phyloP scores from a whole-genome alignment of 2,113 vertebrate species.

The Prunella himalayana region DNA sequence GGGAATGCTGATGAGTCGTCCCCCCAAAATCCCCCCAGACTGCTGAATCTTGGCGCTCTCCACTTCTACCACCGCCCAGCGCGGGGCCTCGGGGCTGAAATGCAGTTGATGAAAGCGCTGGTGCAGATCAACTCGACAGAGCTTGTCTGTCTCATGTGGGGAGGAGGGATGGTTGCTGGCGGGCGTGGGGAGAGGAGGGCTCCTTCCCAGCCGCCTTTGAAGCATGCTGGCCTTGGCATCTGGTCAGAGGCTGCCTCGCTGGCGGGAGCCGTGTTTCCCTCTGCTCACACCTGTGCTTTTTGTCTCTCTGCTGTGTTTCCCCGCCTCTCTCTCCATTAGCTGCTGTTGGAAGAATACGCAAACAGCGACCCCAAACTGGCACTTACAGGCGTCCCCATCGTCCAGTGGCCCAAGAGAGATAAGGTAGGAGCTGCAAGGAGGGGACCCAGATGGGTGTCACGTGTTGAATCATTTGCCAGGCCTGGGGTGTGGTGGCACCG shows the following conservation, averaged over 20 bases:
- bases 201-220: background rate
- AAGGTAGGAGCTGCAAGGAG: constrained; percentile 61
- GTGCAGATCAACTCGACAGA: background rate
- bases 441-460: fast-evolving
- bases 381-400: constrained; percentile 92
- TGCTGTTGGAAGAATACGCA: constrained; percentile 82
- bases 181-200: background rate
- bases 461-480: fast-evolving
- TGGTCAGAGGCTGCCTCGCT: background rate
- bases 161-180: background rate
- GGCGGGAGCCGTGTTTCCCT: background rate
- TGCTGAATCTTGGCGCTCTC: background rate
- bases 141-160: constrained; percentile 20
- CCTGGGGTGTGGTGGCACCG: fast-evolving
- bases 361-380: constrained; percentile 85
- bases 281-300: constrained; percentile 24
- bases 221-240: background rate
- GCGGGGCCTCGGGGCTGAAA: background rate
- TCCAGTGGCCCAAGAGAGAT: constrained; percentile 95
- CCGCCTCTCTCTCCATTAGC: constrained; percentile 55
- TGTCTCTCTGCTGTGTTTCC: background rate
- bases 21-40: background rate
- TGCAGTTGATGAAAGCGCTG: background rate
- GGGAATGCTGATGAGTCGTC: fast-evolving
- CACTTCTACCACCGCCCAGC: background rate